Base-by-base conservation (phyloP, 2,888 invertebrate species). In the Drosophila pegasa region DNA sequence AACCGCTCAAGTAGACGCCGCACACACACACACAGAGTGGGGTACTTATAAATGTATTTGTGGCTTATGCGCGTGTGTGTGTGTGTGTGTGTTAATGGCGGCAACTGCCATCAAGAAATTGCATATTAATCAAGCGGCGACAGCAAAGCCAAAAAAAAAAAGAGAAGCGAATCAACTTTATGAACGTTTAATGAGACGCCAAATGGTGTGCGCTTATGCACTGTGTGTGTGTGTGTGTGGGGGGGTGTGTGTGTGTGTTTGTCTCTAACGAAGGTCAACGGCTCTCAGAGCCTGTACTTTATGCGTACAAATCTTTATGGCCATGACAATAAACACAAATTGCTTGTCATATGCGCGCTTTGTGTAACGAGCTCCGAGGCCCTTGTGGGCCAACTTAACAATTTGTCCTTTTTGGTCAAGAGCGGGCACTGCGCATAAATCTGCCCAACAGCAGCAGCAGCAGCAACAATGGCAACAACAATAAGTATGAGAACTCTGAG, bases 331-430 rank as follows among this genome's bases (percentile, higher is more conserved):
- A 88, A 83, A 87, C 88, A 88, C 83, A 83, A 83, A 83, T 83
- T 77, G 86, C 88, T 61, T 86, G 83, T 83, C 88, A 83, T 87
- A 88, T 87, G 83, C 88, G 79, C 62, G 72, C 67, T 77, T 87
- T 75, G 57, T 57, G 57, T 84, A 82, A 87, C 87, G 87, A 82
- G 81, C 75, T 69, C 62, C 29, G 61, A 50, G 67, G 67, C 57
- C 37, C 10, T 27, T 67, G 50, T 3, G 56, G 67, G 66, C 63
- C 77, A 77, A 74, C 84, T 71, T 71, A 84, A 75, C 87, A 84
- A 81, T 81, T 81, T 87, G 87, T 80, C 55, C 22, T 60, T 45
- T 45, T 54, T 50, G 64, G 63, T 55, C 73, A 58, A 68, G 63
- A 56, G 51, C 47, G 47, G 27, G n/a, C 47, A 25, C 54, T 58